These are phyloP conservation scores for Temnothorax ravouxi DNA, from an alignment of 2,888 invertebrate genomes.

Conservation along the genomic window DNA sequence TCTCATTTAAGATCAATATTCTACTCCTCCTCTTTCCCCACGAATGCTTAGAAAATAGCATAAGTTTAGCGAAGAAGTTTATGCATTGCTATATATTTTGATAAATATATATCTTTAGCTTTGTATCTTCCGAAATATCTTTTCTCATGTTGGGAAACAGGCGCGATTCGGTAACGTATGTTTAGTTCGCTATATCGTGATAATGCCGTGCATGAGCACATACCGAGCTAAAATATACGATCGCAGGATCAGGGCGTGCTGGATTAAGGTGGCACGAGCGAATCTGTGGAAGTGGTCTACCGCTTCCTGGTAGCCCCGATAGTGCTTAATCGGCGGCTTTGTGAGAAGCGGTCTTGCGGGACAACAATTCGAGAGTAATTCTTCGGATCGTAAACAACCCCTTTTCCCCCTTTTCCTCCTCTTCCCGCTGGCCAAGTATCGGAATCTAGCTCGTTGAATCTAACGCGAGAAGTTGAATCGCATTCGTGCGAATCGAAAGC, in stretches of 20 bases:
- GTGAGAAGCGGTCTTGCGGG: conserved; percentile 67
- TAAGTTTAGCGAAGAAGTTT: not conserved
- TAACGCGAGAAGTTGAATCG: conserved; percentile 69
- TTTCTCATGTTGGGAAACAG: not conserved
- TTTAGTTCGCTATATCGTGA: not conserved
- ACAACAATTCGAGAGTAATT: conserved; percentile 67
- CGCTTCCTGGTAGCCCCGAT: conserved; percentile 73
- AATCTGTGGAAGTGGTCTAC: conserved; percentile 63
- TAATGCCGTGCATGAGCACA: not conserved
- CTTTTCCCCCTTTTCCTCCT: conserved; percentile 13
- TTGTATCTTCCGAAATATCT: not conserved
- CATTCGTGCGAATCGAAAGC: conserved; percentile 66
- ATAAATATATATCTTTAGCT: not conserved
- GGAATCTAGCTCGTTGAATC: conserved; percentile 69
- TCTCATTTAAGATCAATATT: not conserved
- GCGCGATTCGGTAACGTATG: not conserved
- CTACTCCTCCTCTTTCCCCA: too few species aligned
- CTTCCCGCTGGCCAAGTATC: conserved; percentile 63
- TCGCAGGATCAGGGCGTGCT: conserved; percentile 18
- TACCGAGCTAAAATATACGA: conserved; percentile 34
- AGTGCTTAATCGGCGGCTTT: conserved; percentile 63
- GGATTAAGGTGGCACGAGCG: conserved; percentile 47
- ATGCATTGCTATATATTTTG: not conserved
- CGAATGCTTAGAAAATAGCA: not conserved
- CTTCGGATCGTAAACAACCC: conserved; percentile 72